Evolutionary conservation across 2,888 invertebrate species (phyloP).

Genomic region (Meteorus colon): DNA sequence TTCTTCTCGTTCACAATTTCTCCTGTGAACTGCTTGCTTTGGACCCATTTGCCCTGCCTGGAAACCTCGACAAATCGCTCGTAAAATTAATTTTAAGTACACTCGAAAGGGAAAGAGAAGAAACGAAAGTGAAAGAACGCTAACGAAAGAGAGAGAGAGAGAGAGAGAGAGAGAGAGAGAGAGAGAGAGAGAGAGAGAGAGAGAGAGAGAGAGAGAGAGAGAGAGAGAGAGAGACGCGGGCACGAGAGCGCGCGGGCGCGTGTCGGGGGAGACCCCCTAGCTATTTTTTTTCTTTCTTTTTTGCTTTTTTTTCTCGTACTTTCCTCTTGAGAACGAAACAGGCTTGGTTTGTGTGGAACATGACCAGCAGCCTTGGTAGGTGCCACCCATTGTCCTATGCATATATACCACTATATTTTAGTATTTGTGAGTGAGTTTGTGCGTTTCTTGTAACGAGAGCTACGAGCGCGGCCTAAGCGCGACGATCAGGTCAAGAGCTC

Average conservation of each 20-base stretch:
- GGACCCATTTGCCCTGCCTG: slow-evolving; percentile 17
- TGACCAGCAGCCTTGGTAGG: slow-evolving; percentile 64
- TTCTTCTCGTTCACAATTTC: slow-evolving; percentile 2
- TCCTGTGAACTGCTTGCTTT: not conserved
- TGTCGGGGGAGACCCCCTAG: too few relatives aligned
- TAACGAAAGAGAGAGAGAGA: not conserved
- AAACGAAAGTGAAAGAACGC: slow-evolving; percentile 18
- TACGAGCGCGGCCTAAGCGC: not conserved
- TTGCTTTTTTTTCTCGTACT: not conserved
- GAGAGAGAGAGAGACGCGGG: too few relatives aligned
- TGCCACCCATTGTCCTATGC: slow-evolving; percentile 70
- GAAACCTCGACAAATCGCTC: slow-evolving; percentile 40
- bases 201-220: too few relatives aligned
- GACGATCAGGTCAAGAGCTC: not conserved
- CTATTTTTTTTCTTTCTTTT: slow-evolving; percentile 25
- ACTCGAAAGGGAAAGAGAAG: slow-evolving; percentile 19
- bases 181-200: too few relatives aligned
- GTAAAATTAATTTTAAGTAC: slow-evolving; percentile 36
- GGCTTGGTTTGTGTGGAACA: slow-evolving; percentile 40
- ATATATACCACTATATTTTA: not conserved
- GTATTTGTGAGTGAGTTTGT: not conserved
- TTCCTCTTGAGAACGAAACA: slow-evolving; percentile 27
- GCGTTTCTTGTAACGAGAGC: not conserved
- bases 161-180: too few relatives aligned
- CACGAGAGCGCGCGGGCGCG: too few relatives aligned